Conservation (phyloP, 2,113 vertebrate species). For the Nothoprocta pentlandii region DNA sequence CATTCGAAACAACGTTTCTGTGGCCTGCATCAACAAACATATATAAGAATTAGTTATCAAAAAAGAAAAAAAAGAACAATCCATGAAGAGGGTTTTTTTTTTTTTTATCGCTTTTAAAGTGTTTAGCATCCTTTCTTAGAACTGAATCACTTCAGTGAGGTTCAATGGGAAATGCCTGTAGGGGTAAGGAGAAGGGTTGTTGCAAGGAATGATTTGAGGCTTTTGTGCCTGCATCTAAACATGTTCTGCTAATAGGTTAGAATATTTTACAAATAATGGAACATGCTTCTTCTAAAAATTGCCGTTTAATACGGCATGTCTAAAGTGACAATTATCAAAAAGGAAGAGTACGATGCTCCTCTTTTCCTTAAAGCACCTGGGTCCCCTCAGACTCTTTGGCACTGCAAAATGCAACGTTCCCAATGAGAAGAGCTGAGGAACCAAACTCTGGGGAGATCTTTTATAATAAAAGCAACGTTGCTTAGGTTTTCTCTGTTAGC, state of each 20-base stretch:
- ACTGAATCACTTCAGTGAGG: not conserved
- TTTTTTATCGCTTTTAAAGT: not conserved
- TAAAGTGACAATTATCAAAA: not conserved
- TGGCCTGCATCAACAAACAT: slow-evolving; percentile 76
- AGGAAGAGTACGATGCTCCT: accelerated
- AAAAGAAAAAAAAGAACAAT: not conserved
- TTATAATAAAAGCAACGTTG: not conserved
- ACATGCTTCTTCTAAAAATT: accelerated
- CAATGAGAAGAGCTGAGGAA: not conserved
- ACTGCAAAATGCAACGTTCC: not conserved
- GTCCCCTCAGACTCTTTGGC: not conserved
- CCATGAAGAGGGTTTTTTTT: not conserved
- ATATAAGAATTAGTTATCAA: not conserved
- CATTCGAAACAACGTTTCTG: slow-evolving; percentile 86
- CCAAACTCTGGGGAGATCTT: not conserved
- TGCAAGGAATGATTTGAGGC: not conserved
- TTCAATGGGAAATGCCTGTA: not conserved
- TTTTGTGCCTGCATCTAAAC: not conserved
- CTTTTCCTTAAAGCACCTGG: not conserved
- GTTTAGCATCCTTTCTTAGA: not conserved
- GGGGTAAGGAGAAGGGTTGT: not conserved
- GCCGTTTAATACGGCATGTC: not conserved
- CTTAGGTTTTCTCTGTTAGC: not conserved
- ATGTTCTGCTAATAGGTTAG: accelerated
- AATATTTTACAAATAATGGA: not conserved